Evolutionary conservation across 2,888 invertebrate species (phyloP), one percentile per base, ranked within the genome.

Genomic region (Dusona sp.): DNA sequence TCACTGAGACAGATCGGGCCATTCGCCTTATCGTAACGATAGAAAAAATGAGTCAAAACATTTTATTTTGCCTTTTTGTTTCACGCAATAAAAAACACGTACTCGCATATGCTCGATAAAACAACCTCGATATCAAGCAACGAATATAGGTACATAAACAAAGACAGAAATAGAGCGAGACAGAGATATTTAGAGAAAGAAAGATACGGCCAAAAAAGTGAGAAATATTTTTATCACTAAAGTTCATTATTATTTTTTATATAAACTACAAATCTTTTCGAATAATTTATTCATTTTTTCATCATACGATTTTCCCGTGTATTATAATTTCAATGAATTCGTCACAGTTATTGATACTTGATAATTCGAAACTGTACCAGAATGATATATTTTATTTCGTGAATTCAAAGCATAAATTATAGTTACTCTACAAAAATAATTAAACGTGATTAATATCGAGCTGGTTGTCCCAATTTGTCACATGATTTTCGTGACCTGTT

Each of bases 101-200:
- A 42, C 75, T 65, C 38, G 22, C 45, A 48, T 64, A 65, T 48
- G n/a, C 61, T 45, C 64, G 48, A 64, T 64, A 77, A 48, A 77
- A 42, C 36, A 54, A 16, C 29, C 42, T 42, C 42, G 61, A 36
- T 29, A 29, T 64, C 13, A 9, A 64, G 2, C 16, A 6, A 19
- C 22, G n/a, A n/a, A 8, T 33, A 25, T 42, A 9, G 48, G 6
- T 22, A 13, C 29, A 3, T 33, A 9, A 19, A 33, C 3, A 36
- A 36, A 22, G n/a, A 22, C n/a, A 38, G 11, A 54, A 25, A 19
- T 2, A 7, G 16, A n/a, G 6, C 29, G 29, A 70, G 42, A 42
- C 45, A 42, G 42, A 13, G 6, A 8, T n/a, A n/a, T 9, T n/a
- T 25, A 19, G 8, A 13, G n/a, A 65, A 36, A n/a, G 9, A 7